phyloP scores from a whole-genome alignment of 2,888 invertebrate genomes.

The Mantis religiosa region DNA sequence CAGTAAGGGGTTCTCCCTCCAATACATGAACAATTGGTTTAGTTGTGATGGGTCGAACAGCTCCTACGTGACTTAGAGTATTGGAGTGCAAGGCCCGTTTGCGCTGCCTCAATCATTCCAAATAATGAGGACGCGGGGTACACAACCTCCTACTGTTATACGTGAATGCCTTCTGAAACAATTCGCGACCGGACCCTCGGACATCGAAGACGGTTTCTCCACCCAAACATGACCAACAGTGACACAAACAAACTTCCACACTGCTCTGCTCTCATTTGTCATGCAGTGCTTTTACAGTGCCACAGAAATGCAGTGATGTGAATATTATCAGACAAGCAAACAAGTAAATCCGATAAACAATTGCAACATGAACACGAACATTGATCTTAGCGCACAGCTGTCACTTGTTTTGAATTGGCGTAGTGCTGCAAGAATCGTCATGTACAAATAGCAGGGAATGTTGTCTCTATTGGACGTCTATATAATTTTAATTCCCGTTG shows the following conservation, averaged over 20 bases:
- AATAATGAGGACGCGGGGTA: neutral
- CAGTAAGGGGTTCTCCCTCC: neutral
- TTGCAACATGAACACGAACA: no score
- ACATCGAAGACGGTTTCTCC: neutral
- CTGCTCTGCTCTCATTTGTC: neutral
- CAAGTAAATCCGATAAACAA: neutral
- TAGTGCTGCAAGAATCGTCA: no score
- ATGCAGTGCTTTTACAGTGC: neutral
- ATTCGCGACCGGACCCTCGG: neutral
- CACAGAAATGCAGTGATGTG: neutral
- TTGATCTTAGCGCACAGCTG: no score
- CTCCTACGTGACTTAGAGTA: neutral
- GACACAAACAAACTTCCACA: neutral
- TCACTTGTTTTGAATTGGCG: no score
- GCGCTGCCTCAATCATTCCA: neutral
- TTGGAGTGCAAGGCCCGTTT: neutral
- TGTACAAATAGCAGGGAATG: no score
- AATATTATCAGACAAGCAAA: no score
- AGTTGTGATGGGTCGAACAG: neutral
- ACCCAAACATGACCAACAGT: neutral
- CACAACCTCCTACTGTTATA: neutral
- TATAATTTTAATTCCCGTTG: no score
- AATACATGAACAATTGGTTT: neutral
- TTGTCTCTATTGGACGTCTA: no score
- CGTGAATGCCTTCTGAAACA: neutral